These are phyloP conservation scores for Trichomalopsis sarcophagae DNA, from an alignment of 1,140 invertebrate species.

Conservation along the genomic window DNA sequence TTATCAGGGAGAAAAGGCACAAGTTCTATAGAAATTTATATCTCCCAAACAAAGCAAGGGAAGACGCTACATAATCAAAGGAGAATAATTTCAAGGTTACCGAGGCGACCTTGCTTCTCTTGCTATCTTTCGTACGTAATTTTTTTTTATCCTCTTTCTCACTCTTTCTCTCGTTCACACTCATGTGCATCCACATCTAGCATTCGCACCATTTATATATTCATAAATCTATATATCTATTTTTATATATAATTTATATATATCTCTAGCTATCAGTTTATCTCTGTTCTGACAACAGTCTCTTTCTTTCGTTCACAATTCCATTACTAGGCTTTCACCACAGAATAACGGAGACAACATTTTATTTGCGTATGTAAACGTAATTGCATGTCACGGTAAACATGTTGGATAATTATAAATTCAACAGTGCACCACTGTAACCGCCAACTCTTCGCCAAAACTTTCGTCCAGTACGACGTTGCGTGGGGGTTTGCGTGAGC, in stretches of 20 bases:
- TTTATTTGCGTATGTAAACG: slow-evolving; percentile 42
- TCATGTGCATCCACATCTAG: slow-evolving; percentile 18
- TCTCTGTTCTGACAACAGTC: slow-evolving; percentile 54
- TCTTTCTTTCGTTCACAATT: slow-evolving; percentile 45
- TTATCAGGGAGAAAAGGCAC: slow-evolving; percentile 48
- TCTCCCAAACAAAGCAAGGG: slow-evolving; percentile 42
- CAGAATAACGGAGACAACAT: slow-evolving; percentile 71
- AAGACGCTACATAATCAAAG: slow-evolving; percentile 49
- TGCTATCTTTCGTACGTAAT: slow-evolving; percentile 24
- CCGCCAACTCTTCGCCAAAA: slow-evolving; percentile 63
- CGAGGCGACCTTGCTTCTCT: slow-evolving; percentile 17
- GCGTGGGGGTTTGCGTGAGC: slow-evolving; percentile 34
- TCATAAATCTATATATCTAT: neutral
- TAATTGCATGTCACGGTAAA: slow-evolving; percentile 40
- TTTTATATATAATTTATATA: slow-evolving; percentile 16
- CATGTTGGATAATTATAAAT: slow-evolving; percentile 8
- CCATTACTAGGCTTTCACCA: slow-evolving; percentile 59
- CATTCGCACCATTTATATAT: slow-evolving; percentile 38
- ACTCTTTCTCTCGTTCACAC: slow-evolving; percentile 23
- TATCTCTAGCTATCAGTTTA: slow-evolving; percentile 31
- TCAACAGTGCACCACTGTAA: slow-evolving; percentile 51
- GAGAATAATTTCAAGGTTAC: slow-evolving; percentile 40
- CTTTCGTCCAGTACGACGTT: slow-evolving; percentile 60
- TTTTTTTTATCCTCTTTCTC: slow-evolving; percentile 6
- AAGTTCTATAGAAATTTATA: slow-evolving; percentile 36